Evolutionary conservation across 2,113 vertebrate genomes (phyloP).

Genomic region (Lipotes vexillifer): DNA sequence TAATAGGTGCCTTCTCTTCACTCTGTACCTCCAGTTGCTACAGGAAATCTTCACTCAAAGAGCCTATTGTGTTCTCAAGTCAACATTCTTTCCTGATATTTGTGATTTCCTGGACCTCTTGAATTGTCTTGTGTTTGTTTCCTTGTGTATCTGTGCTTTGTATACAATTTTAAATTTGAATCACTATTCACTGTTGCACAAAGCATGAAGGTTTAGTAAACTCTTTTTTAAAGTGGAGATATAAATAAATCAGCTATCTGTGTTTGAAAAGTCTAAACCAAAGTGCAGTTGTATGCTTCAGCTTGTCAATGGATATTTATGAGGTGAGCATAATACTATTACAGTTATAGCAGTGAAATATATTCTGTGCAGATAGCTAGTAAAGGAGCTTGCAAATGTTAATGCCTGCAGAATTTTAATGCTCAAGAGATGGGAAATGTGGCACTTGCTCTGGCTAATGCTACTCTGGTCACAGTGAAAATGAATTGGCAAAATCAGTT

Average conservation of each 20-base stretch:
- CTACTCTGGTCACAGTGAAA: neutral
- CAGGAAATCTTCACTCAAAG: neutral
- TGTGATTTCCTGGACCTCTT: neutral
- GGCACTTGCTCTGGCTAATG: constrained; percentile 14
- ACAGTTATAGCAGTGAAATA: constrained; percentile 75
- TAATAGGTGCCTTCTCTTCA: neutral
- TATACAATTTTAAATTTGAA: constrained; percentile 40
- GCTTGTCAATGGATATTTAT: constrained; percentile 78
- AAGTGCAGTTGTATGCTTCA: constrained; percentile 69
- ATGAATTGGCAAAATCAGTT: neutral
- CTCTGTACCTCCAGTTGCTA: neutral
- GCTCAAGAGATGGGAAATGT: constrained; percentile 58
- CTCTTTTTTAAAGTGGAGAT: constrained; percentile 49
- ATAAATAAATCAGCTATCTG: constrained; percentile 64
- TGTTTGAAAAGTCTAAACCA: constrained; percentile 60
- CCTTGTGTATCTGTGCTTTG: neutral
- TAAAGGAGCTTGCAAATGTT: constrained; percentile 44
- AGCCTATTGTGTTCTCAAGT: neutral
- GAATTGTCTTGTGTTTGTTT: neutral
- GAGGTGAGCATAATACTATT: constrained; percentile 65
- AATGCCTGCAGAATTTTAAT: constrained; percentile 77
- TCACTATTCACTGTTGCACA: neutral
- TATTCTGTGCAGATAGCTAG: constrained; percentile 63
- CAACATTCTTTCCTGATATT: neutral
- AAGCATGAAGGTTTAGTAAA: constrained; percentile 35